These are phyloP conservation scores for Spodoptera picta DNA, from an alignment of 2,888 invertebrate genomes.

Conservation along the genomic window DNA sequence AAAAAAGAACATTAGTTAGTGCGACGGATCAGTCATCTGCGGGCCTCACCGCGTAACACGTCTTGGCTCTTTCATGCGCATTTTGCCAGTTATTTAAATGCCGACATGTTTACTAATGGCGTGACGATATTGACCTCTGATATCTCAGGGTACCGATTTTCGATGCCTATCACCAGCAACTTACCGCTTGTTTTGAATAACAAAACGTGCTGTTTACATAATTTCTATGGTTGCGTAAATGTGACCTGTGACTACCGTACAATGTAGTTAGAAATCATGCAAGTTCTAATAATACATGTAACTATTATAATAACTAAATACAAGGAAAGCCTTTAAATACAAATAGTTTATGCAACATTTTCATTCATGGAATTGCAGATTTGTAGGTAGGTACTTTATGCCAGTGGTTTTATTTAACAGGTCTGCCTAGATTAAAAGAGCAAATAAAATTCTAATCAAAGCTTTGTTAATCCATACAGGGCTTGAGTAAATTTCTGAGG, in stretches of 20 bases:
- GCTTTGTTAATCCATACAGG: too few species aligned
- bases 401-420: too few species aligned
- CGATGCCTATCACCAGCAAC: conserved; percentile 51
- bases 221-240: conserved; percentile 48
- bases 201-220: conserved; percentile 54
- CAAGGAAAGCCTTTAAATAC: conserved; percentile 12
- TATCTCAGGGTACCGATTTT: conserved; percentile 51
- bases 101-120: conserved; percentile 74
- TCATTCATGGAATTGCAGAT: not conserved
- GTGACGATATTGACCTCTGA: conserved; percentile 75
- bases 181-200: conserved; percentile 55
- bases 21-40: conserved; percentile 86
- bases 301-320: not conserved
- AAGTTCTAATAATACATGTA: conserved; percentile 9
- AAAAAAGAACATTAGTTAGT: conserved; percentile 86
- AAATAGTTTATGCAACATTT: conserved; percentile 7
- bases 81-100: conserved; percentile 71
- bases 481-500: too few species aligned
- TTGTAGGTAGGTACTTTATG: too few species aligned
- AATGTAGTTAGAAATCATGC: conserved; percentile 18
- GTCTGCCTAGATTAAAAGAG: too few species aligned
- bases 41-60: conserved; percentile 79
- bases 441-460: too few species aligned
- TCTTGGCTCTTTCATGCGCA: conserved; percentile 70
- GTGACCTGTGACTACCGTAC: conserved; percentile 35